Evolutionary conservation across 2,113 vertebrate species (phyloP), one percentile per base, ranked within the genome.

Genomic region (Camarhynchus parvulus): DNA sequence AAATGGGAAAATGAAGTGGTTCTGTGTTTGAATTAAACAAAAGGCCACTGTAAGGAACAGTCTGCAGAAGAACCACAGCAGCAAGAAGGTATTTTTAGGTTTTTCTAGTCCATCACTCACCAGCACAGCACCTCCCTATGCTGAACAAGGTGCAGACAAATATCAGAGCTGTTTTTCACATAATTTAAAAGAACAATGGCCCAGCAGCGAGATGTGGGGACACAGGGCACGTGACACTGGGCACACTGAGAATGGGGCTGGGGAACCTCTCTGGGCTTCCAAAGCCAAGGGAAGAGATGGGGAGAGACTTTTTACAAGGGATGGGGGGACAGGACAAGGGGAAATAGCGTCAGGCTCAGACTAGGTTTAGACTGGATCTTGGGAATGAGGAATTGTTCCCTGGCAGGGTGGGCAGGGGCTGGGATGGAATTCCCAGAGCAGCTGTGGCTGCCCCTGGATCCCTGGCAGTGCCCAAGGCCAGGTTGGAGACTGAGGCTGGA

Each of bases 331-430:
- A 58, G 13, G 10, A 35, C 8, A 6, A 30, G 10, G 35, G 28
- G 10, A 14, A 56, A 56, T 10, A 8, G 28, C 59, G 64, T 56
- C 49, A 46, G 14, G 28, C 15, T 39, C 12, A n/a, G 28, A 46
- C 23, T 11, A 5, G 6, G 41, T 2, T 56, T 22, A 64, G 41
- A 39, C 11, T 2, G 0, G 8, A 8, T 24, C 2, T 56, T 8
- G 1, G 30, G 4, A 28, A 59, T 35, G 0, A 35, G 10, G 3
- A 35, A 58, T 50, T 41, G 0, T 8, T 67, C 20, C 7, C 70
- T 67, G 44, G 0, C 0, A 67, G 31, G 52, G 11, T 31, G 35
- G 25, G 3, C 1, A 76, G 42, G 18, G 4, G 5, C 35, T 85
- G 52, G 61, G 2, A n/a, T 2, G 27, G 69, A 2, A 0, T 66